Percentiles rank a stretch among this genome's conserved stretches.
Conservation (phyloP, 2,888 invertebrate genomes). For the Patella pellucida region DNA sequence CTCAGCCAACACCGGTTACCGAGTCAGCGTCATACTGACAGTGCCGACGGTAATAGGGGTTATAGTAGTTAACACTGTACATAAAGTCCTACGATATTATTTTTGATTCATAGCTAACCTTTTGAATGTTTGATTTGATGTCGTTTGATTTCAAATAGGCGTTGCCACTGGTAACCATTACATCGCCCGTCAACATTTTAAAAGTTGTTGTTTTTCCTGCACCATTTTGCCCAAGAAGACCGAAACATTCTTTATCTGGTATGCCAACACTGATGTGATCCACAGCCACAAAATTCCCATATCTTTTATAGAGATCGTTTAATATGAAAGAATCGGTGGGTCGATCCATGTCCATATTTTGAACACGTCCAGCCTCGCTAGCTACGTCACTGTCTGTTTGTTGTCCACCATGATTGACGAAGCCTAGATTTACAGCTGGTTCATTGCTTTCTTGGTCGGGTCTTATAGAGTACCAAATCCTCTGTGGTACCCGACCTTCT, state of each 20-base stretch:
- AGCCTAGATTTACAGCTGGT: too few relatives aligned
- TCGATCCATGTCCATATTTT: too few relatives aligned
- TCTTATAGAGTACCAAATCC: constrained; percentile 25
- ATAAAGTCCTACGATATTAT: too few relatives aligned
- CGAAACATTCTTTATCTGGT: constrained; percentile 71
- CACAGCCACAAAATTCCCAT: constrained; percentile 73
- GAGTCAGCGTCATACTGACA: too few relatives aligned
- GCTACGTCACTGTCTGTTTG: constrained; percentile 70
- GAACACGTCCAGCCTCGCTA: constrained; percentile 69
- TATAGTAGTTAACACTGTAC: too few relatives aligned
- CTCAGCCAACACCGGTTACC: too few relatives aligned
- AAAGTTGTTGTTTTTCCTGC: constrained; percentile 73
- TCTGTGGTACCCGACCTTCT: constrained; percentile 72
- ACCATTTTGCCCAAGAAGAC: constrained; percentile 72
- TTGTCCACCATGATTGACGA: too few relatives aligned
- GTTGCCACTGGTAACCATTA: constrained; percentile 72
- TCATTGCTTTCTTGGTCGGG: constrained; percentile 19
- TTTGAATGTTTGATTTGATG: constrained; percentile 47
- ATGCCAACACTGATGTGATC: constrained; percentile 61
- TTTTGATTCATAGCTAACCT: constrained; percentile 35
- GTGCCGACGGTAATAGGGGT: too few relatives aligned
- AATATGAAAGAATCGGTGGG: constrained; percentile 70
- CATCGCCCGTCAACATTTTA: constrained; percentile 70
- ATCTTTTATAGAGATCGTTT: constrained; percentile 78
- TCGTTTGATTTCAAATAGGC: constrained; percentile 72